These are phyloP conservation scores for Chiloscyllium plagiosum DNA, from an alignment of 2,113 vertebrate genomes.

Conservation along the genomic window DNA sequence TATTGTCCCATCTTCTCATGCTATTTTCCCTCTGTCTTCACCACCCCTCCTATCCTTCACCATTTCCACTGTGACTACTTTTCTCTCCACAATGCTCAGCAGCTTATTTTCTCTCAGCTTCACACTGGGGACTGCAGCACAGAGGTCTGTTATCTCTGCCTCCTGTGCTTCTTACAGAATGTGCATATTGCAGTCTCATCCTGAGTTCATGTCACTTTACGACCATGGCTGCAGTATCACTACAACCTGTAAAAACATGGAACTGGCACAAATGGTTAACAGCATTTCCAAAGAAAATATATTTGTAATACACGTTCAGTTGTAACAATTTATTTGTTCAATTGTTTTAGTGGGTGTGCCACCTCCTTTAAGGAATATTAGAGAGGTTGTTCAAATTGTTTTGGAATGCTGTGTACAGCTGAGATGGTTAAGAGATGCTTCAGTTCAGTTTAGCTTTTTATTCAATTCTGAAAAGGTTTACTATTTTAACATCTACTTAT, in stretches of 20 bases:
- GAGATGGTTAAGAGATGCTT: not conserved
- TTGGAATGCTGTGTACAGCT: not conserved
- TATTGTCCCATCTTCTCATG: slow-evolving; percentile 11
- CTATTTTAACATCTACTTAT: not conserved
- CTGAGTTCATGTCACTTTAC: not conserved
- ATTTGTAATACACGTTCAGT: not conserved
- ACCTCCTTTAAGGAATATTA: not conserved
- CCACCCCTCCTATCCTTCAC: not conserved
- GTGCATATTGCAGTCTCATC: not conserved
- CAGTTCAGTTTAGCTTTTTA: not conserved
- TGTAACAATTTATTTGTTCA: slow-evolving; percentile 9
- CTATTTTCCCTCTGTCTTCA: not conserved
- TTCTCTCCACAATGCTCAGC: not conserved
- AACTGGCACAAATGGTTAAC: slow-evolving; percentile 3
- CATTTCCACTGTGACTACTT: not conserved
- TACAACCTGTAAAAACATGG: not conserved
- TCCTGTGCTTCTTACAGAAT: not conserved
- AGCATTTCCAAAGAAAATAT: not conserved
- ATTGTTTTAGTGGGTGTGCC: not conserved
- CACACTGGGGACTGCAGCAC: not conserved
- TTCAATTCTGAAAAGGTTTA: no score
- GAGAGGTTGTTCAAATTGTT: not conserved
- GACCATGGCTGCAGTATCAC: not conserved
- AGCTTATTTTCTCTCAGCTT: not conserved
- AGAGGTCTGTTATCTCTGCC: not conserved